These are phyloP conservation scores for Standfussiana lucernea DNA, from an alignment of 2,888 invertebrate species.

Conservation along the genomic window DNA sequence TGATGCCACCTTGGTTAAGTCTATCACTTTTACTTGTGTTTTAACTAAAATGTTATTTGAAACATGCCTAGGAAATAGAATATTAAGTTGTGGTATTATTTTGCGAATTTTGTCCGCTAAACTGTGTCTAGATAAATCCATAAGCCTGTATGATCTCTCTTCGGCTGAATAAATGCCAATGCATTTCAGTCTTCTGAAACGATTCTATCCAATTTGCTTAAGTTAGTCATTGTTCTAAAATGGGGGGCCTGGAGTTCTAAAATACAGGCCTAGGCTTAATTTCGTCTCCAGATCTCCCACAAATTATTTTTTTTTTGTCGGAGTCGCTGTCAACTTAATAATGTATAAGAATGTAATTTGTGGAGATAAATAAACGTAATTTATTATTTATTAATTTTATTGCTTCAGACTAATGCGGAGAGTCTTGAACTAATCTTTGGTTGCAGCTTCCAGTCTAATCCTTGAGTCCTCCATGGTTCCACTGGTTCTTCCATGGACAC, in stretches of 20 bases:
- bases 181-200: not conserved
- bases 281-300: no score
- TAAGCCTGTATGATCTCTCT: not conserved
- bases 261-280: no score
- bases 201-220: not conserved
- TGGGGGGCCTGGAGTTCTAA: no score
- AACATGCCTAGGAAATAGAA: not conserved
- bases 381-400: no score
- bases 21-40: conserved; percentile 43
- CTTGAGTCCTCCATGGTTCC: not conserved
- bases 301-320: no score
- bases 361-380: no score
- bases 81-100: not conserved
- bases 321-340: no score
- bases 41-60: conserved; percentile 11
- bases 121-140: not conserved
- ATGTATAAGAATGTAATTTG: no score
- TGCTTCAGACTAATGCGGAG: not conserved
- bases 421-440: not conserved
- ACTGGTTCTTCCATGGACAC: not conserved
- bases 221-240: not conserved
- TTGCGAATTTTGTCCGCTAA: not conserved
- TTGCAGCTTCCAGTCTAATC: not conserved
- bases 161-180: not conserved
- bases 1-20: conserved; percentile 45